phyloP scores from a whole-genome alignment of 1,140 invertebrate genomes.

The Condylostylus longicornis region DNA sequence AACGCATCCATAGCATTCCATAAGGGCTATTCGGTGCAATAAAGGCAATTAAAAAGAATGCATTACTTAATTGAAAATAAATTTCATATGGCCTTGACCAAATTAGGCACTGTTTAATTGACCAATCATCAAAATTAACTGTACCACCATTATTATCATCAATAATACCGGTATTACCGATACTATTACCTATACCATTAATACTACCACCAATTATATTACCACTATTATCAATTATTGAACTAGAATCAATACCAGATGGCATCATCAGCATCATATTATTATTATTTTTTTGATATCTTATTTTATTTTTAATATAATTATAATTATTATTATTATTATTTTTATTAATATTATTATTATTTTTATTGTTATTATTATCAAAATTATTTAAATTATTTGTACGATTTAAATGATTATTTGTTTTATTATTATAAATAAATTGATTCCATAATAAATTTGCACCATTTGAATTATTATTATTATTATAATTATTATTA shows the following conservation, averaged over 20 bases:
- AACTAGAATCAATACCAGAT: too few relatives aligned
- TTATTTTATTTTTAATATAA: too few relatives aligned
- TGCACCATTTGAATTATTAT: too few relatives aligned
- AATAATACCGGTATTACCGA: conserved; percentile 13
- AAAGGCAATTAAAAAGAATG: conserved; percentile 65
- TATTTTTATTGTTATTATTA: conserved; percentile 1
- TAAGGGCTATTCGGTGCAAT: conserved; percentile 62
- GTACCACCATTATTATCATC: conserved; percentile 16
- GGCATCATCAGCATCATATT: too few relatives aligned
- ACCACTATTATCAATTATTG: conserved; percentile 18
- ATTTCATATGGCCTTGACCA: conserved; percentile 50
- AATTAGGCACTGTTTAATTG: conserved; percentile 38
- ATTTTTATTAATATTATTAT: conserved; percentile 1
- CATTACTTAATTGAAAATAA: conserved; percentile 71
- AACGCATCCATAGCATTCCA: conserved; percentile 62
- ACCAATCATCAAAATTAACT: conserved; percentile 28
- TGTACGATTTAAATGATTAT: conserved; percentile 6
- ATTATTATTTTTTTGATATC: too few relatives aligned
- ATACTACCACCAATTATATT: conserved; percentile 18
- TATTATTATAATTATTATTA: too few relatives aligned
- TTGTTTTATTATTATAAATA: too few relatives aligned
- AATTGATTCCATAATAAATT: too few relatives aligned
- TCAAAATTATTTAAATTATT: not conserved
- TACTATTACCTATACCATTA: conserved; percentile 17
- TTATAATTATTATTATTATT: conserved; percentile 1